Evolutionary conservation across 2,113 vertebrate genomes (phyloP), one percentile per base, ranked within the genome.

Genomic region (Scartelaos histophorus): DNA sequence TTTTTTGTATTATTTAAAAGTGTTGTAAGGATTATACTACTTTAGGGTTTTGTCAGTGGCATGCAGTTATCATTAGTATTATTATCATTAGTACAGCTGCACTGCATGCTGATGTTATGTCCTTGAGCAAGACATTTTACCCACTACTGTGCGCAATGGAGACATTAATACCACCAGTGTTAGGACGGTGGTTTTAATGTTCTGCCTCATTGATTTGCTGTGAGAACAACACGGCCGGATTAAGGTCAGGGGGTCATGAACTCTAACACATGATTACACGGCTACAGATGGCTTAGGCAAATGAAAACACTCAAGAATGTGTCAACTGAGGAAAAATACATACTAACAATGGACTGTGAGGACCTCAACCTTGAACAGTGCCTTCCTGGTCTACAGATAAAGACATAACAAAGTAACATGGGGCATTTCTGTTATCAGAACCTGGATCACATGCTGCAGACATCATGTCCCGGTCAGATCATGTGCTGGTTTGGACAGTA

Each of bases 361-460:
- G 58, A 4, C 71, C 73, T 58, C 22, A 45, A 70, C 57, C 9
- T 38, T 25, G 1, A 62, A 75, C 29, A 51, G 25, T 57, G 49
- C 25, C 21, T 69, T 11, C 51, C 58, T 22, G 45, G 16, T 49
- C 74, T 61, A 9, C 24, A 43, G 10, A 7, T 16, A 66, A 46
- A 49, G 22, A 19, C 24, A 49, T 67, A 3, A 60, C 29, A 47
- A 21, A 4, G 17, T 13, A 60, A 47, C 56, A 21, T 24, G 53
- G 11, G 53, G 21, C 25, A 43, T 67, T 45, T 13, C 9, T n/a
- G 24, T 35, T 21, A 34, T 29, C 24, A 66, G 19, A 34, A 70
- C 49, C 13, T 7, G 54, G 56, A 45, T 72, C 71, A 75, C 71
- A 82, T 76, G 73, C 15, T 57, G 12, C 6, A 19, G 60, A 72